Evolutionary conservation across 2,888 invertebrate genomes (phyloP), one percentile per base, ranked within the genome.

Genomic region (Brachycybe producta): DNA sequence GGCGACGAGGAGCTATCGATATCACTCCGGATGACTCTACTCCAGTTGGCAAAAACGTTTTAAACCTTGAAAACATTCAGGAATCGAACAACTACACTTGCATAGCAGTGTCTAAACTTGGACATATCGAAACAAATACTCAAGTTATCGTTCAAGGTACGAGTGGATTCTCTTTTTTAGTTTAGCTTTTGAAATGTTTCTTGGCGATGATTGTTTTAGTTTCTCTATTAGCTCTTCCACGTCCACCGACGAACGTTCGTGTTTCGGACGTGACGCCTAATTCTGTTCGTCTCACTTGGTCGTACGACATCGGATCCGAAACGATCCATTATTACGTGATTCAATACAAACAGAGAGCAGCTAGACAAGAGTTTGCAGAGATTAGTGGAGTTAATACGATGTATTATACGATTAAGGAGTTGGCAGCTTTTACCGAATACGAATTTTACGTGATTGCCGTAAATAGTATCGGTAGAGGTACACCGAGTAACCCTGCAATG

Each of bases 1-100:
- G 61, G 59, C 57, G 56, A 21, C 57, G 56, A 46, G 57, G 57
- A 79, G 65, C 55, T 19, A 52, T 56, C n/a, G 90, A 90, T 70
- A 69, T 91, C 57, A 88, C 88, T 0, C 84, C 87, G 0, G 88
- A 88, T 67, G 87, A 90, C 68, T 59, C 60, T 32, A 54, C 66
- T 24, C 71, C 73, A 3, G 68, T 73, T 49, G 75, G 74, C 21
- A 79, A 80, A 53, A 97, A 95, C 69, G 82, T 88, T 13, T 75
- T 98, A 38, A 78, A 80, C 60, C 70, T 98, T 57, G 81, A 77
- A 45, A 82, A 91, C 64, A 85, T 98, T 57, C 78, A 83, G 60
- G 84, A 90, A 65, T 88, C 92, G 0, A 87, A 86, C 21, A 97
- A 95, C 71, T 98, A 91, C 72, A 97, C 95, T 1, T 98, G 97